Evolutionary conservation across 1,140 invertebrate genomes (phyloP).

Genomic region (Chironomus tepperi): DNA sequence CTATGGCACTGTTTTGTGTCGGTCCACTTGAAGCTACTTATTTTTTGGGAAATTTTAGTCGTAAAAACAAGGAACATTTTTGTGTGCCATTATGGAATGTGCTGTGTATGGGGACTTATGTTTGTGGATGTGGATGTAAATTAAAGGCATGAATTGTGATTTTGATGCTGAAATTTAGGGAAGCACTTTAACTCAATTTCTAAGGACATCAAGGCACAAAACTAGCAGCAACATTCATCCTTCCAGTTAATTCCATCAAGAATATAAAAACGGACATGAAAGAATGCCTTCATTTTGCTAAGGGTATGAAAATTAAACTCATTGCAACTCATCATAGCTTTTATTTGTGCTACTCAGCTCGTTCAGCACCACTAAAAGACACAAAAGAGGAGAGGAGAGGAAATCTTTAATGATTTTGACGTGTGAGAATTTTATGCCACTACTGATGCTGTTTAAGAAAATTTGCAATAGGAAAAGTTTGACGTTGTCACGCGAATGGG

Average conservation of each 20-base stretch:
- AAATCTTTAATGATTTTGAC: conserved; percentile 9
- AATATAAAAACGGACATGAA: background rate
- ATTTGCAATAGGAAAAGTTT: background rate
- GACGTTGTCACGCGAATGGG: background rate
- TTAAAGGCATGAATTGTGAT: no score
- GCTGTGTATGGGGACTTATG: no score
- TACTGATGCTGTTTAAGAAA: background rate
- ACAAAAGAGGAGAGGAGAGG: background rate
- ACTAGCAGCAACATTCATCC: background rate
- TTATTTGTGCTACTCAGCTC: background rate
- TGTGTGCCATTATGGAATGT: no score
- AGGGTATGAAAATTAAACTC: no score
- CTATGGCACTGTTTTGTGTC: background rate
- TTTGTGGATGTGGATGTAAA: no score
- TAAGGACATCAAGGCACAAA: no score
- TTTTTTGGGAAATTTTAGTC: no score
- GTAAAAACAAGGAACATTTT: no score
- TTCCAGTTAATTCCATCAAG: background rate
- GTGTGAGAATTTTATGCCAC: background rate
- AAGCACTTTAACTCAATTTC: no score
- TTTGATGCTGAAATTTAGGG: no score
- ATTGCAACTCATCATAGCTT: background rate
- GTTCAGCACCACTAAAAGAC: no score
- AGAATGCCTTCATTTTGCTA: background rate
- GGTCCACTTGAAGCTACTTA: background rate